These are phyloP conservation scores for Aricia agestis DNA, from an alignment of 1,140 invertebrate genomes.

Conservation along the genomic window DNA sequence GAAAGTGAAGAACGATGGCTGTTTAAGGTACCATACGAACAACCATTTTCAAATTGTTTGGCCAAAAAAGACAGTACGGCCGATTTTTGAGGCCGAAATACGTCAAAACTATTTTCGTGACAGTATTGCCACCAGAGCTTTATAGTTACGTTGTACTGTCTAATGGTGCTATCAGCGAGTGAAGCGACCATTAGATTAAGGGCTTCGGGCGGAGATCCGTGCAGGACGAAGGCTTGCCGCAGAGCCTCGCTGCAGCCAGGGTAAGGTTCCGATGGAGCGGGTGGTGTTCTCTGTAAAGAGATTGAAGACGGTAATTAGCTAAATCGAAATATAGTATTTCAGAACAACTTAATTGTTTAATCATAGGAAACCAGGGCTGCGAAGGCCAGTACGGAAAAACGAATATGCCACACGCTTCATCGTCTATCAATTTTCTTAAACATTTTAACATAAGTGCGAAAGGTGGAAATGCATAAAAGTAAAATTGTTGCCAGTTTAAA, in stretches of 20 bases:
- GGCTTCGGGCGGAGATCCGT: background rate
- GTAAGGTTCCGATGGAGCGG: slow-evolving; percentile 16
- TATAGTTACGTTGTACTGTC: background rate
- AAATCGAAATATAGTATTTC: background rate
- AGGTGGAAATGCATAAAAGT: slow-evolving; percentile 16
- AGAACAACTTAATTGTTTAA: slow-evolving; percentile 15
- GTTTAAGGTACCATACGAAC: slow-evolving; percentile 3
- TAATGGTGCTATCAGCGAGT: background rate
- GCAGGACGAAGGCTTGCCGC: background rate
- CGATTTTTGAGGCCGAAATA: background rate
- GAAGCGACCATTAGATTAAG: background rate
- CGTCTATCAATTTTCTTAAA: background rate
- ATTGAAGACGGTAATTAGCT: slow-evolving; percentile 2
- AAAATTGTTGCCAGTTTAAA: slow-evolving; percentile 2
- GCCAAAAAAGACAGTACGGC: background rate
- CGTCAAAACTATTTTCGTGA: background rate
- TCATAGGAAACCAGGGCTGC: slow-evolving; percentile 26
- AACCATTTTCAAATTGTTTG: background rate
- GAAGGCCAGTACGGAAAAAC: slow-evolving; percentile 22
- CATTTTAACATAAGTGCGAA: background rate
- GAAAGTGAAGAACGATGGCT: background rate
- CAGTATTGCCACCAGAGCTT: background rate
- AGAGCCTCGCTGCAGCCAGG: slow-evolving; percentile 22
- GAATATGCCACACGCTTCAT: slow-evolving; percentile 14
- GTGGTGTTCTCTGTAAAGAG: slow-evolving; percentile 22